These are phyloP conservation scores for Pleuronectes platessa DNA, from an alignment of 2,113 vertebrate species.

Conservation along the genomic window DNA sequence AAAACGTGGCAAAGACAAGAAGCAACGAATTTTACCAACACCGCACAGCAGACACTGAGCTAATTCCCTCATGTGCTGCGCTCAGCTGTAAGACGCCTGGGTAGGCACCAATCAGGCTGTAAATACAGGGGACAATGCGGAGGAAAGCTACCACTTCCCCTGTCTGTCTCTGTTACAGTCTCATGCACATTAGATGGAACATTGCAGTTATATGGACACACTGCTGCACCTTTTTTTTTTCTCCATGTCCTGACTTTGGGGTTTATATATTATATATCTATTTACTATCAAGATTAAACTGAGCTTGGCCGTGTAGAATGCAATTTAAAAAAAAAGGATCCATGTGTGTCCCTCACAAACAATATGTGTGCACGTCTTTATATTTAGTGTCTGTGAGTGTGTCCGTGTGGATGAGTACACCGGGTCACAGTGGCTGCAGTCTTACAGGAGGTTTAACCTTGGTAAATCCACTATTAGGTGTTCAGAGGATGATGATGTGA, in stretches of 20 bases:
- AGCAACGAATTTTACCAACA: constrained; percentile 67
- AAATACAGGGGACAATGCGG: constrained; percentile 68
- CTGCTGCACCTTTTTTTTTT: background rate
- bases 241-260: constrained; percentile 20
- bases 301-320: constrained; percentile 11
- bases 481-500: constrained; percentile 80
- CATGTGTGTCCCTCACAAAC: background rate
- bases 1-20: constrained; percentile 62
- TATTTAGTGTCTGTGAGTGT: constrained; percentile 14
- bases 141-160: constrained; percentile 54
- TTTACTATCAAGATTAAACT: constrained; percentile 35
- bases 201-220: constrained; percentile 22
- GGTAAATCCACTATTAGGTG: constrained; percentile 81
- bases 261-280: constrained; percentile 3
- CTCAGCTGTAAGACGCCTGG: constrained; percentile 73
- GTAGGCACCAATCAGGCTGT: constrained; percentile 73
- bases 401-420: constrained; percentile 60
- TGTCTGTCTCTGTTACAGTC: constrained; percentile 42
- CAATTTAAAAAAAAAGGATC: constrained; percentile 28
- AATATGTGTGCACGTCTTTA: background rate
- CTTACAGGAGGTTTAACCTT: constrained; percentile 79
- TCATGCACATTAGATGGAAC: constrained; percentile 18
- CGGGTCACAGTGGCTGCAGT: constrained; percentile 74
- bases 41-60: constrained; percentile 63
- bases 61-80: constrained; percentile 75